Conservation (phyloP, 2,888 invertebrate genomes). For the Patella depressa region DNA sequence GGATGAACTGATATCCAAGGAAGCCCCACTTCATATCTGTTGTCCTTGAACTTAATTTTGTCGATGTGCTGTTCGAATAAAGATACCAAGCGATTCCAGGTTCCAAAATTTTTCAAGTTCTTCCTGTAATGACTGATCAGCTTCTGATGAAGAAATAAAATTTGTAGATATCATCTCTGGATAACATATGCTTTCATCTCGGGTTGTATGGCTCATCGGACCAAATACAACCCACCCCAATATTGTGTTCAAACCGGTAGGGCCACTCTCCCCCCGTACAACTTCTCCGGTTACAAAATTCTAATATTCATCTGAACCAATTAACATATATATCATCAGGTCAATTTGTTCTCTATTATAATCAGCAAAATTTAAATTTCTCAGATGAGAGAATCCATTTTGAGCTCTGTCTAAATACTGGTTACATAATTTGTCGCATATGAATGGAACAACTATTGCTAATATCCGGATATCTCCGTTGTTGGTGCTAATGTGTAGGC, state of each 20-base stretch:
- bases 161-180: not conserved
- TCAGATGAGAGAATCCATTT: not conserved
- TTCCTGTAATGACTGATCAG: not conserved
- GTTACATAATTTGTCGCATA: not conserved
- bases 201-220: not conserved
- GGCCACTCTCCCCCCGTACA: not conserved
- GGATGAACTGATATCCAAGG: not conserved
- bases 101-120: not conserved
- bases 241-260: not conserved
- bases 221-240: not conserved
- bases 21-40: not conserved
- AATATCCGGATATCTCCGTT: not conserved
- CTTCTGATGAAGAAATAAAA: not conserved
- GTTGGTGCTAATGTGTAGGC: not conserved
- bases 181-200: not conserved
- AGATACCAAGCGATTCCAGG: not conserved
- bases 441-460: not conserved
- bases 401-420: not conserved
- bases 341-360: not conserved
- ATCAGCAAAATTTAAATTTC: not conserved
- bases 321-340: not conserved
- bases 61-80: not conserved
- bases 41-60: not conserved
- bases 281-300: slow-evolving; percentile 1
- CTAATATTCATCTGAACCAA: not conserved